Percentiles rank a stretch among this genome's conserved stretches.
These are phyloP conservation scores for Manduca sexta DNA, from an alignment of 1,140 invertebrate species.

Conservation along the genomic window DNA sequence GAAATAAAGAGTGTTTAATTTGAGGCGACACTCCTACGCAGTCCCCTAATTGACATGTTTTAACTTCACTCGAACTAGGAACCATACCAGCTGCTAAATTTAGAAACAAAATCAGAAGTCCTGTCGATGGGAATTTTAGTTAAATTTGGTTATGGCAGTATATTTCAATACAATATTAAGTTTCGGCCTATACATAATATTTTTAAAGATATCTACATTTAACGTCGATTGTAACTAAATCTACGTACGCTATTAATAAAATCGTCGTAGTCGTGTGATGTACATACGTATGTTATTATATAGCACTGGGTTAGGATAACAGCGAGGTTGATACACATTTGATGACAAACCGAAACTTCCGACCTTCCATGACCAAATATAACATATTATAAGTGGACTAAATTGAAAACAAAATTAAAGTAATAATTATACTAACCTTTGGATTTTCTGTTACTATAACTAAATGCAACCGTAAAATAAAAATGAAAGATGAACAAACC, in stretches of 20 bases:
- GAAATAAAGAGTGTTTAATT: constrained; percentile 34
- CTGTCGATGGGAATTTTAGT: constrained; percentile 44
- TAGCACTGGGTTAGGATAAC: neutral
- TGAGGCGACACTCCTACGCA: constrained; percentile 67
- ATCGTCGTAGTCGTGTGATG: too few species aligned
- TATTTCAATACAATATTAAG: neutral
- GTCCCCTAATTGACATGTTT: constrained; percentile 74
- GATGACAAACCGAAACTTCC: constrained; percentile 17
- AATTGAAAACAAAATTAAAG: constrained; percentile 43
- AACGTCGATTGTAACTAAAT: neutral
- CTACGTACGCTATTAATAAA: neutral
- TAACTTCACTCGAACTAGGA: constrained; percentile 73
- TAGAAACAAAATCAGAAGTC: constrained; percentile 60
- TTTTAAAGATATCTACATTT: neutral
- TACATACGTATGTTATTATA: too few species aligned
- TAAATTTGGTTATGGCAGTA: constrained; percentile 37
- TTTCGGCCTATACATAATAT: neutral
- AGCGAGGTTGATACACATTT: neutral
- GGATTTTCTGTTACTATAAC: constrained; percentile 71
- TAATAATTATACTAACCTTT: constrained; percentile 70
- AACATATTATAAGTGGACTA: constrained; percentile 40
- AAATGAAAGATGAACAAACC: constrained; percentile 50
- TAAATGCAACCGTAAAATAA: constrained; percentile 70
- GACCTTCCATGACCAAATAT: constrained; percentile 28
- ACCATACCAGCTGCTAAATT: constrained; percentile 74